Evolutionary conservation across 1,140 invertebrate genomes (phyloP), one percentile per base, ranked within the genome.

Genomic region (Phymastichus coffea): DNA sequence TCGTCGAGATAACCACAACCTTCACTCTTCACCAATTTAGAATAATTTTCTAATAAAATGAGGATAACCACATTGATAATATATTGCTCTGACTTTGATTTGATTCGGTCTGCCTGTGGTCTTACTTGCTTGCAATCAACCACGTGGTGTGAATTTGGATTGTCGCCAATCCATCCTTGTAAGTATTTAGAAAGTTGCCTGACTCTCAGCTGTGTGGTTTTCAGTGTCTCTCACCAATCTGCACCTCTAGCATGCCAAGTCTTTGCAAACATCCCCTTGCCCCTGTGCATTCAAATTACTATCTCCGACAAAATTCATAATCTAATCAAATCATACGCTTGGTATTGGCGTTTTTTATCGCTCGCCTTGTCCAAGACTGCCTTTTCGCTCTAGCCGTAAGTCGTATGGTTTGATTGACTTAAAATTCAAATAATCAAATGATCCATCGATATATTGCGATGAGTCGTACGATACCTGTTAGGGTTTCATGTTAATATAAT

Each of bases 51-150:
- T n/a, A n/a, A n/a, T n/a, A n/a, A n/a, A n/a, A n/a, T n/a, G n/a
- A n/a, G n/a, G 25, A 56, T 55, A 23, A 46, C 22, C n/a, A 66
- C 63, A 55, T 70, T 41, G 66, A 60, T 63, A 52, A 67, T 77
- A 63, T 72, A 72, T 76, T 80, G 76, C 69, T 75, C 67, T 74
- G 73, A 77, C 76, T 78, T 79, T 74, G 75, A 77, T 78, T 75
- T 73, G 74, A 70, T 77, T 78, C 70, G 69, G 70, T 77, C 69
- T 72, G 63, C 68, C 69, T 69, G 54, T 71, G 69, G 69, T 72
- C 68, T 71, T 60, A 71, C 63, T 75, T 75, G 66, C 67, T 74
- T 71, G 64, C 66, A 70, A 71, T 61, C 60, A 67, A 65, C 68
- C 59, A 64, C 57, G 66, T 63, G 57, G 66, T 69, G 61, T 70